Base-by-base conservation (phyloP, 2,888 invertebrate species). In the Plebejus argus region DNA sequence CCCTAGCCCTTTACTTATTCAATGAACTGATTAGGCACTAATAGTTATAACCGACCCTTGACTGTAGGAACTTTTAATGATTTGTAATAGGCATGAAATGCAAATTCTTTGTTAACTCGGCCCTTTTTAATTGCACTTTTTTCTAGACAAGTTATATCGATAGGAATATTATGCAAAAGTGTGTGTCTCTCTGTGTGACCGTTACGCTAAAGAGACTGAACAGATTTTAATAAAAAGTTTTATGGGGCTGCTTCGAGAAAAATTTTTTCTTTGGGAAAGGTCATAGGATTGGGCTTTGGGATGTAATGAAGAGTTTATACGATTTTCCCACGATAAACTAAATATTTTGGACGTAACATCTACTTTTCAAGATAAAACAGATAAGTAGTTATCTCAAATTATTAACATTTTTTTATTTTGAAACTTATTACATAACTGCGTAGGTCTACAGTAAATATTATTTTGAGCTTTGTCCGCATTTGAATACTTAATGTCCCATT, bases 21-120 rank as follows among this genome's bases (percentile, higher is more conserved):
- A 74, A 74, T 74, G 74, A 74, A 74, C 49, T 28, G 74, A 66
- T 66, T 66, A 66, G 28, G 28, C 66, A 66, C 66, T 66, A 66
- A 66, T 66, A 66, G 66, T 18, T 53, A 18, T 18, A 53, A 53
- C 53, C 53, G 18, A 15, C 66, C 28, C 58, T 10, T 66, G 15
- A 18, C 28, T 7, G 15, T 18, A 33, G 15, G 28, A 28, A 1
- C 18, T 66, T 66, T 66, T 15, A 66, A 28, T 33, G 66, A 66
- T 66, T 28, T 66, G 10, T 66, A 66, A 66, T 20, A 15, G 66
- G 28, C 66, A 28, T 28, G 12, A 61, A 33, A 66, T 66, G 28
- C 28, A 66, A 66, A 66, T 66, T 66, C 28, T 66, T 66, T 66
- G 12, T 28, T 15, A 66, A 66, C 12, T 20, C 1, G 15, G 8